Conservation (phyloP, 53 echinoderm and acorn worm species). For the Glandiceps talaboti region DNA sequence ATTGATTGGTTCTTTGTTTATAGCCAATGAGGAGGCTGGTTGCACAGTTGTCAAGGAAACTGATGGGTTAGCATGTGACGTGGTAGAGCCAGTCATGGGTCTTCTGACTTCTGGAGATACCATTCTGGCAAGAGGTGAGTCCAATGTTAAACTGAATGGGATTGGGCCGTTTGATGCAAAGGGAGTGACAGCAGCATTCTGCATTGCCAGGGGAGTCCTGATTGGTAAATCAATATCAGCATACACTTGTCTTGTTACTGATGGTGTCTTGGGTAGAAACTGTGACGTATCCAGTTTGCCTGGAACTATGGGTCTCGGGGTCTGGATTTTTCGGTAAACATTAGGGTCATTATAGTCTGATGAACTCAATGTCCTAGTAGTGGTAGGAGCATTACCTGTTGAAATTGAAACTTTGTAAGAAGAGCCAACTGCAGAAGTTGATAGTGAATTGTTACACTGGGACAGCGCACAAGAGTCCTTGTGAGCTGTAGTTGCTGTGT, state of each 20-base stretch:
- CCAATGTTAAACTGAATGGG: not conserved
- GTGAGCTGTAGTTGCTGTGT: no score
- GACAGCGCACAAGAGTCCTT: no score
- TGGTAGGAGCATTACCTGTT: no score
- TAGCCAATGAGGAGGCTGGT: not conserved
- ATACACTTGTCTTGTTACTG: not conserved
- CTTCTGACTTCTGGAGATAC: not conserved
- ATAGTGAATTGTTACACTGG: no score
- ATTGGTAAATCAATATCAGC: constrained; percentile 13
- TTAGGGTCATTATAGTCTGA: no score
- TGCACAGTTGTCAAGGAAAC: not conserved
- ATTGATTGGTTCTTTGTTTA: not conserved
- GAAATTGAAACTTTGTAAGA: no score
- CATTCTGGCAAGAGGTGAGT: not conserved
- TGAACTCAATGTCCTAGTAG: no score
- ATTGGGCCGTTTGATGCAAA: not conserved
- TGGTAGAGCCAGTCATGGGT: not conserved
- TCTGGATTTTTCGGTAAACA: not conserved
- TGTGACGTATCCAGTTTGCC: not conserved
- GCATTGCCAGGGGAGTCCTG: constrained; percentile 26
- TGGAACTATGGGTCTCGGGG: not conserved
- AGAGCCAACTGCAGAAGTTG: no score
- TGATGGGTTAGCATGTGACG: not conserved
- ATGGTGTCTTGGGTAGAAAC: constrained; percentile 1
- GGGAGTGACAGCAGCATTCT: constrained; percentile 6